These are phyloP conservation scores for Tringa solitaria DNA, from an alignment of 2,113 vertebrate species.

Conservation along the genomic window DNA sequence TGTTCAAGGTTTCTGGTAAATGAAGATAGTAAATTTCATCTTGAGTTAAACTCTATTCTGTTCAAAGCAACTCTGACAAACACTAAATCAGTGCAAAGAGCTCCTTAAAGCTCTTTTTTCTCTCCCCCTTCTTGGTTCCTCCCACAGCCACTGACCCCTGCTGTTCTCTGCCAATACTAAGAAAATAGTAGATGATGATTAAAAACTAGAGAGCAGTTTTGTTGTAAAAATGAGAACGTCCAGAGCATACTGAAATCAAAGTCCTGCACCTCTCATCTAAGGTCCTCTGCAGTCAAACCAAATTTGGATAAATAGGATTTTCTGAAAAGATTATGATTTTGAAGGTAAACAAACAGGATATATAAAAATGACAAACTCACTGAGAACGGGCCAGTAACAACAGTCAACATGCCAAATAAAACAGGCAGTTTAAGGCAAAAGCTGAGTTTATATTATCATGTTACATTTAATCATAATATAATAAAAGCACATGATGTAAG, in stretches of 20 bases:
- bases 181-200: neutral
- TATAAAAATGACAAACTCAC: conserved; percentile 43
- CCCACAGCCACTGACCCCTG: neutral
- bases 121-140: neutral
- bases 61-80: neutral
- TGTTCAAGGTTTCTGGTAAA: neutral
- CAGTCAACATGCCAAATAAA: conserved; percentile 54
- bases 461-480: conserved; percentile 69
- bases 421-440: conserved; percentile 56
- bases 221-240: neutral
- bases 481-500: conserved; percentile 32
- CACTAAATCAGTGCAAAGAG: neutral
- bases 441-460: conserved; percentile 36
- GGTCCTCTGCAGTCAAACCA: neutral
- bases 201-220: neutral
- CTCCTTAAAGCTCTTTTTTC: neutral
- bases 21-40: neutral
- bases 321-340: conserved; percentile 43
- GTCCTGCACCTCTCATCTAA: neutral
- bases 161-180: neutral
- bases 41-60: neutral
- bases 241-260: neutral
- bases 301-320: conserved; percentile 3
- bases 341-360: conserved; percentile 69
- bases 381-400: conserved; percentile 51